Evolutionary conservation across 1,140 invertebrate genomes (phyloP), one percentile per base, ranked within the genome.

Genomic region (Magallana ariakensis): DNA sequence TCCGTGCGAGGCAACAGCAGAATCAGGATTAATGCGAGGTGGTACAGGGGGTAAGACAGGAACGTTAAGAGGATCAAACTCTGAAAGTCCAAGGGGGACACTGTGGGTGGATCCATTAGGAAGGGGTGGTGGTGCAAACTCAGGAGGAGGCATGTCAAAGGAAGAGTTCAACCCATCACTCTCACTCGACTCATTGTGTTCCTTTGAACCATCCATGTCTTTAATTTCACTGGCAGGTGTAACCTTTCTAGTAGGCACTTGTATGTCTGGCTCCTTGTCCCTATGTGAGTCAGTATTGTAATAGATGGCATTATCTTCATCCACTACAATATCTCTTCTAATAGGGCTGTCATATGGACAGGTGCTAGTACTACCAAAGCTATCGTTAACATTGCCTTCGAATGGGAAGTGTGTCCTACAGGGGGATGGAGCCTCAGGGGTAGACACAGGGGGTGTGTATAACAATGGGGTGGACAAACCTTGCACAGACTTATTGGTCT

Each of bases 101-200:
- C 16, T 8, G n/a, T 33, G 22, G n/a, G 55, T 46, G 5, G 26
- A 57, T 60, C 56, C 55, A 70, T 75, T 62, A n/a, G 84, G 84
- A 0, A 90, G 70, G 5, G 89, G 89, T 22, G 89, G 89, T 4
- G 89, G 89, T 22, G 87, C 70, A 88, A 90, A 90, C 54, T 87
- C 83, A 54, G 89, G 89, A 16, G 87, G 89, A 13, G 80, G 80
- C 33, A 82, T 54, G 16, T 82, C 80, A 82, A 82, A 82, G 2
- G 80, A 55, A 16, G 66, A 11, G 10, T 75, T 75, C 66, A 75
- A 33, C 26, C 19, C 54, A 15, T 82, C 80, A 82, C 80, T 82
- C n/a, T 55, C 46, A 13, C 16, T 54, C 1, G 80, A 82, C 9
- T 82, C 80, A 82, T 82, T 56, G 5, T n/a, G 19, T 1, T 19